Evolutionary conservation across 2,888 invertebrate genomes (phyloP).

Genomic region (Noctua janthe): DNA sequence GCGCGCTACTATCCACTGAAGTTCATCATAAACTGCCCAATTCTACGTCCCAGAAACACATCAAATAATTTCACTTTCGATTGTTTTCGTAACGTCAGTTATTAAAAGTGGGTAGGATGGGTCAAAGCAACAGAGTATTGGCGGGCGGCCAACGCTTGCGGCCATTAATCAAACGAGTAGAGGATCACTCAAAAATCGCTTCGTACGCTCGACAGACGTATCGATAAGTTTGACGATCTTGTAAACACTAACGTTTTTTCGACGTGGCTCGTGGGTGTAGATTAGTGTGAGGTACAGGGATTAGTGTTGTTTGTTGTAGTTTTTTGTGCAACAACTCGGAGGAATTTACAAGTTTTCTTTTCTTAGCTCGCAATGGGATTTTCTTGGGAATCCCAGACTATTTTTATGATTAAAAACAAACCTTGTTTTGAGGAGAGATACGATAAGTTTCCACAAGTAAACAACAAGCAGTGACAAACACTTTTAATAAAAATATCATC

Average conservation of each 20-base stretch:
- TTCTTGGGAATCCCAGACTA: slow-evolving; percentile 8
- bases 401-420: slow-evolving; percentile 16
- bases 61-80: slow-evolving; percentile 69
- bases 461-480: neutral
- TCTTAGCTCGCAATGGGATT: neutral
- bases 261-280: slow-evolving; percentile 42
- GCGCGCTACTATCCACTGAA: slow-evolving; percentile 45
- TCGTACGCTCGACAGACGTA: slow-evolving; percentile 74
- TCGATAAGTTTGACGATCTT: slow-evolving; percentile 80
- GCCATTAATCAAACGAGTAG: slow-evolving; percentile 75
- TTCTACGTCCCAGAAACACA: slow-evolving; percentile 59
- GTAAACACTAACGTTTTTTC: slow-evolving; percentile 77
- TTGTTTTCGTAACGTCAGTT: slow-evolving; percentile 76
- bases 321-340: slow-evolving; percentile 24
- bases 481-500: slow-evolving; percentile 6
- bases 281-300: slow-evolving; percentile 52
- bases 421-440: neutral
- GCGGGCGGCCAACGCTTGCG: slow-evolving; percentile 65
- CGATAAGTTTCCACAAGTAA: neutral
- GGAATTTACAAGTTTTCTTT: slow-evolving; percentile 19
- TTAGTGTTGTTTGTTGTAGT: slow-evolving; percentile 41
- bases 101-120: slow-evolving; percentile 73
- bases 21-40: slow-evolving; percentile 54
- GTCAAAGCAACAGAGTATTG: slow-evolving; percentile 72
- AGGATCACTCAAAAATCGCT: slow-evolving; percentile 83